phyloP scores from a whole-genome alignment of 2,888 invertebrate species.

The Petrolisthes manimaculis region DNA sequence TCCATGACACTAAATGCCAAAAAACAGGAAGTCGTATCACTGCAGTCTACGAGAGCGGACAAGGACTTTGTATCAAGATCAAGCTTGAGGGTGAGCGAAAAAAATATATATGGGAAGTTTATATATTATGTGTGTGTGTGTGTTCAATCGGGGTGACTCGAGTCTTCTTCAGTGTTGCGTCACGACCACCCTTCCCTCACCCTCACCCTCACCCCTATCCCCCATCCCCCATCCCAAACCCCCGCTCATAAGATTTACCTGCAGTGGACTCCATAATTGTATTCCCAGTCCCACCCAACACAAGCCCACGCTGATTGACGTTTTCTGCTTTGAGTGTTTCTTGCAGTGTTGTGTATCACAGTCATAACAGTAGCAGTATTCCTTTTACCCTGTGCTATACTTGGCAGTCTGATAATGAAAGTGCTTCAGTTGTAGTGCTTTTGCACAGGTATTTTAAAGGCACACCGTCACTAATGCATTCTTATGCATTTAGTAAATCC shows the following conservation, averaged over 20 bases:
- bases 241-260: constrained; percentile 59
- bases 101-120: constrained; percentile 6
- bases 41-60: constrained; percentile 17
- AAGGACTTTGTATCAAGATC: not conserved
- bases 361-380: constrained; percentile 57
- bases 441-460: constrained; percentile 54
- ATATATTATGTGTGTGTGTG: not conserved
- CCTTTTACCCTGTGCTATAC: constrained; percentile 54
- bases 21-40: not conserved
- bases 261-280: constrained; percentile 60
- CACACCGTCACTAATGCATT: constrained; percentile 57
- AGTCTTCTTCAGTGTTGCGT: constrained; percentile 53
- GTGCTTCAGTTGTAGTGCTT: constrained; percentile 57
- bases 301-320: constrained; percentile 53
- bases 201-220: constrained; percentile 34
- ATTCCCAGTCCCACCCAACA: constrained; percentile 50
- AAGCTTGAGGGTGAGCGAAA: not conserved
- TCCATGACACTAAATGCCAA: not conserved
- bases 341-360: constrained; percentile 62
- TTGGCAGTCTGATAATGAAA: constrained; percentile 48
- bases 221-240: constrained; percentile 30
- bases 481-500: constrained; percentile 50
- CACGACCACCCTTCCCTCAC: constrained; percentile 30
- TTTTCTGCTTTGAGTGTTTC: constrained; percentile 56
- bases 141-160: constrained; percentile 48